phyloP scores from a whole-genome alignment of 2,113 vertebrate species.

The Calidris pygmaea region DNA sequence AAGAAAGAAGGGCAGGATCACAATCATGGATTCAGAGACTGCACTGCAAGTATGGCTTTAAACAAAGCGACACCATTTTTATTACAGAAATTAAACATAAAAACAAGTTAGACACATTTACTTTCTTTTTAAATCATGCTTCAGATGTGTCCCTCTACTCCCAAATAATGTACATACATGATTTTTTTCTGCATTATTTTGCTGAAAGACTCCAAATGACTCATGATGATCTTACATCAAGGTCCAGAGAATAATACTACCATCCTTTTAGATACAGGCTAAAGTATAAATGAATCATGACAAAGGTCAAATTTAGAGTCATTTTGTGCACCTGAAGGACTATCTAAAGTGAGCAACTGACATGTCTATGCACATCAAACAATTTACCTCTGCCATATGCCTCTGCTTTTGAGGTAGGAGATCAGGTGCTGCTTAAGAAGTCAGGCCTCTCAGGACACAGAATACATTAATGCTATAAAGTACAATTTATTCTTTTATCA shows the following conservation, averaged over 20 bases:
- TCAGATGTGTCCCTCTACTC: neutral
- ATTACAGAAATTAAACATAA: neutral
- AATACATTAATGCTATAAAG: neutral
- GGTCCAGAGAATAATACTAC: neutral
- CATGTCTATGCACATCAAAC: neutral
- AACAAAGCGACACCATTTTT: neutral
- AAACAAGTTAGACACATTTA: neutral
- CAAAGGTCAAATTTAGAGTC: neutral
- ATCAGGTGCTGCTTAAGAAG: neutral
- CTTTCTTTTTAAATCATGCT: neutral
- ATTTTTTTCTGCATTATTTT: neutral
- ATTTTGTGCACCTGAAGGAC: neutral
- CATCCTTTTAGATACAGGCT: neutral
- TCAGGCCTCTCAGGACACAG: neutral
- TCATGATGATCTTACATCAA: neutral
- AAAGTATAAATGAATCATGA: neutral
- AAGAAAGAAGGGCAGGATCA: constrained; percentile 13
- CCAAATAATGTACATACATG: neutral
- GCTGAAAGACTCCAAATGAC: neutral
- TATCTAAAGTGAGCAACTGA: neutral
- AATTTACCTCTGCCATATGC: neutral
- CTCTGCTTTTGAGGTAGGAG: neutral
- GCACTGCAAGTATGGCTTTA: neutral
- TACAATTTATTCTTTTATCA: neutral
- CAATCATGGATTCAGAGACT: neutral